Base-by-base conservation (phyloP, 2,113 vertebrate species). In the Choloepus hoffmanni region DNA sequence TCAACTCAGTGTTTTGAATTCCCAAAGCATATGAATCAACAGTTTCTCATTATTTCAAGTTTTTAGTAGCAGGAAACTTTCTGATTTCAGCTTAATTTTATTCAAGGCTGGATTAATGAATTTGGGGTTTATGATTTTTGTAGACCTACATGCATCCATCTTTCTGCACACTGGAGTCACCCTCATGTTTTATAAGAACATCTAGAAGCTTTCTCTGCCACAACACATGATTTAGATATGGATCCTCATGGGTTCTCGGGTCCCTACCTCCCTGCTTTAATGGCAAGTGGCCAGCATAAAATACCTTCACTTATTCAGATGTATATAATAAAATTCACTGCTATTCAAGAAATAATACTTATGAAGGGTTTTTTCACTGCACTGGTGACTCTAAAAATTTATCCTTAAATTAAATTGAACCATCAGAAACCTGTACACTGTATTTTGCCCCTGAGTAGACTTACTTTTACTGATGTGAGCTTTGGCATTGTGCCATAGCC, bases 1-100 rank as follows among this genome's bases (percentile, higher is more conserved):
- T 23, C 78, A 82, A 50, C 14, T 86, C 62, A 95, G 48, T 82
- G 55, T 95, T 92, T 86, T 26, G 3, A 70, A 73, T 87, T 87
- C 28, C 48, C 70, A 93, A 67, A 88, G 24, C 23, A 65, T 43
- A 36, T 13, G 24, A 65, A 45, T 74, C 55, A 95, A 60, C 3
- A 78, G 63, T 53, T 83, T 36, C 45, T 87, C 83, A 89, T 89
- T 86, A 86, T 83, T 94, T 94, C 76, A 96, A 84, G 18, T 36
- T 62, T 70, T 26, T 8, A 72, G 6, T 81, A 85, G 45, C 5
- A 70, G 85, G 79, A 87, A 74, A 92, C 90, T 95, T 96, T n/a
- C 19, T 81, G 18, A 85, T 53, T 92, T 91, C 73, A 94, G 30
- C 30, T 92, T 90, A n/a, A 89, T 85, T 91, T 96, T 82, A 77